Evolutionary conservation across 2,888 invertebrate species (phyloP).

Genomic region (Melinaea menophilus): DNA sequence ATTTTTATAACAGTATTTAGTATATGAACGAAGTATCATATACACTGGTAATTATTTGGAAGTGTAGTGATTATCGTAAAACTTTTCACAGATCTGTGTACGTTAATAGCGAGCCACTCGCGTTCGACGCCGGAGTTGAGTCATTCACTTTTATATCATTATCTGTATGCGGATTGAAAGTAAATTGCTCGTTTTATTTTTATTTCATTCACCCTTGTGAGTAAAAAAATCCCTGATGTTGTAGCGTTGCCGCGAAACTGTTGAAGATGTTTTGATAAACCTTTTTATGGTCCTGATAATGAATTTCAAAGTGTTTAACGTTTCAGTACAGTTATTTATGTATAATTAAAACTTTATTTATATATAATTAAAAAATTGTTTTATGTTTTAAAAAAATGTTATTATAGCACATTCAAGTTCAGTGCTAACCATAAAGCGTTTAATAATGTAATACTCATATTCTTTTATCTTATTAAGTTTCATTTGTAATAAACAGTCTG

Average conservation of each 20-base stretch:
- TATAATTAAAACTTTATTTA: too few relatives aligned
- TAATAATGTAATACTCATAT: too few relatives aligned
- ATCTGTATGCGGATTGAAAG: constrained; percentile 41
- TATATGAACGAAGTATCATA: too few relatives aligned
- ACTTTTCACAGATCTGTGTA: constrained; percentile 5
- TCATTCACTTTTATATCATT: constrained; percentile 41
- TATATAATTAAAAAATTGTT: too few relatives aligned
- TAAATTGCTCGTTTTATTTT: constrained; percentile 44
- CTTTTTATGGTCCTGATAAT: not conserved
- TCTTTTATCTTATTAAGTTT: too few relatives aligned
- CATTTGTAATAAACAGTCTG: too few relatives aligned
- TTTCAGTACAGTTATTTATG: too few relatives aligned
- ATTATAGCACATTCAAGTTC: too few relatives aligned
- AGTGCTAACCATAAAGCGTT: too few relatives aligned
- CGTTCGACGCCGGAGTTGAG: constrained; percentile 15
- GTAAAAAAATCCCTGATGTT: constrained; percentile 16
- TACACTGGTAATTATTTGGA: too few relatives aligned
- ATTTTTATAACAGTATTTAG: too few relatives aligned
- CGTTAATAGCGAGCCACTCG: constrained; percentile 9
- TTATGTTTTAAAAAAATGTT: too few relatives aligned
- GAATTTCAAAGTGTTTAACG: not conserved
- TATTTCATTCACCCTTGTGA: constrained; percentile 35
- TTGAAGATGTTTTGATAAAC: constrained; percentile 7
- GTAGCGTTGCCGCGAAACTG: constrained; percentile 16
- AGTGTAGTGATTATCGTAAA: constrained; percentile 2